Evolutionary conservation across 2,888 invertebrate genomes (phyloP), one percentile per base, ranked within the genome.

Genomic region (Frankliniella intonsa): DNA sequence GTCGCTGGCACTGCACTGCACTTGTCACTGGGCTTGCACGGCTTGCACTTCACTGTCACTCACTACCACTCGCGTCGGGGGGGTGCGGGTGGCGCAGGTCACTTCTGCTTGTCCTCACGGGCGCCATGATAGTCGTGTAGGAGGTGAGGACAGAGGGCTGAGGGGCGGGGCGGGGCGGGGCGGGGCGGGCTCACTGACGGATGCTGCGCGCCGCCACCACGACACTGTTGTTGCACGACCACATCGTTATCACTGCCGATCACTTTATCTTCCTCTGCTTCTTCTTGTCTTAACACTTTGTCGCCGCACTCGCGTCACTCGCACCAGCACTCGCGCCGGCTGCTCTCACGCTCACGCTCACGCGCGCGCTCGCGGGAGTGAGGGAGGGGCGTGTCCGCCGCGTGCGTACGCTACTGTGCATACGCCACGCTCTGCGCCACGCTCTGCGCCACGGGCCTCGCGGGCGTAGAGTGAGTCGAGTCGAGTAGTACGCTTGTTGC

Each of bases 401-500:
- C 3, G 38, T 38, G 38, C 38, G 38, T 38, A 38, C 38, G 38
- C 38, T 38, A 5, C 38, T 38, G 3, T 38, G 38, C n/a, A n/a
- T n/a, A n/a, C 38, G 38, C 38, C 38, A 38, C 38, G 38, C 38
- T 38, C 38, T 38, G 38, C 38, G 38, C 38, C 38, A 38, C 38
- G 38, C 38, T 38, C 38, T 38, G 38, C 38, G 38, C 38, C 38
- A 38, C 38, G 38, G 38, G 38, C 38, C 38, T 38, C 38, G 38
- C 38, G 38, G 38, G 38, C 38, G 38, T 38, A 38, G 38, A 38
- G 38, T 38, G 38, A 38, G 3, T 2, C 2, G 38, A 38, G 38
- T 38, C 38, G 38, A 38, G 38, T 38, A 38, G 38, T 38, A 38
- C 38, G 38, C 38, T 38, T 38, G 38, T 87, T 87, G 83, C 83